Conservation (phyloP, 2,113 vertebrate species). For the Ivindomyrus marchei region DNA sequence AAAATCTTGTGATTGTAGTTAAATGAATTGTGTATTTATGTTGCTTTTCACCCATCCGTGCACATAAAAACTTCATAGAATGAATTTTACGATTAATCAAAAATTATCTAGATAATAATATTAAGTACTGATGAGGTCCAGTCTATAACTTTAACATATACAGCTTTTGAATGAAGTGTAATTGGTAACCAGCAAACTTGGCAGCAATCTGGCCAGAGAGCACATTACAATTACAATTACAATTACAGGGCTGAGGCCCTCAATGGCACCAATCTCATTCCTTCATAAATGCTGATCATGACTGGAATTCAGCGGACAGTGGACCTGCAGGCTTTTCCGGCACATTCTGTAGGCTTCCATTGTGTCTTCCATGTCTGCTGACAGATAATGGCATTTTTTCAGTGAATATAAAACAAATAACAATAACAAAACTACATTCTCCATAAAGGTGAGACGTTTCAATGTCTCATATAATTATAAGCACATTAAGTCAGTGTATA, state of each 20-base stretch:
- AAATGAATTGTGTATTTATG: neutral
- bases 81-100: neutral
- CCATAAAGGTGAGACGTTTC: neutral
- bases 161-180: constrained; percentile 40
- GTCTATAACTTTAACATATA: constrained; percentile 24
- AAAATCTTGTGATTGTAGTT: neutral
- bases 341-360: neutral
- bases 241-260: constrained; percentile 18
- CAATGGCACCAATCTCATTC: neutral
- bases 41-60: neutral
- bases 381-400: neutral
- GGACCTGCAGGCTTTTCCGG: neutral
- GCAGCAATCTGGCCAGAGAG: constrained; percentile 22
- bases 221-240: constrained; percentile 54
- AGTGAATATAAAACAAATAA: neutral
- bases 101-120: neutral
- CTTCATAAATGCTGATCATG: neutral
- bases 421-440: neutral
- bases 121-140: neutral
- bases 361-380: neutral
- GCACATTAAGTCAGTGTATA: neutral
- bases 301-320: neutral
- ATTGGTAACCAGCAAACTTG: constrained; percentile 48
- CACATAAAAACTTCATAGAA: neutral
- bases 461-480: neutral